Evolutionary conservation across 2,113 vertebrate genomes (phyloP).

Genomic region (Neolamprologus sp.): DNA sequence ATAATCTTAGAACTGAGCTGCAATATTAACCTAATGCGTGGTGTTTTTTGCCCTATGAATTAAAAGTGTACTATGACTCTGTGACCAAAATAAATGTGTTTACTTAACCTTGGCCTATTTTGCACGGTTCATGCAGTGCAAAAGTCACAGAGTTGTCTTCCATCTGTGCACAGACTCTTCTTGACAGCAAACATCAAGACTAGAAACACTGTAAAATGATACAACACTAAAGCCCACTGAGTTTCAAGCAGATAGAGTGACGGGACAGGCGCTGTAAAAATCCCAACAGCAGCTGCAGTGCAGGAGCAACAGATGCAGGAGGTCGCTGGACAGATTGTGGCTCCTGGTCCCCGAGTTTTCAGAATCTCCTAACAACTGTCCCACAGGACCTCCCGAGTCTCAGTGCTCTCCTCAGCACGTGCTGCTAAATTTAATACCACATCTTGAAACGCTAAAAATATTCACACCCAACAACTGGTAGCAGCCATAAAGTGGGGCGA

Average conservation of each 20-base stretch:
- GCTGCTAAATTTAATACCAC: constrained; percentile 63
- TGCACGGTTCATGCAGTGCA: neutral
- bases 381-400: neutral
- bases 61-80: neutral
- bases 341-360: constrained; percentile 14
- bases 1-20: neutral
- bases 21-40: neutral
- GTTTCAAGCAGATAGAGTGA: neutral
- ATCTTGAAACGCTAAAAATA: constrained; percentile 67
- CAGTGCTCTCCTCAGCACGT: constrained; percentile 41
- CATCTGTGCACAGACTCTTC: neutral
- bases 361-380: constrained; percentile 1
- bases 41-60: neutral
- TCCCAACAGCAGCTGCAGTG: constrained; percentile 50
- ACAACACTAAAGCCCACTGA: neutral
- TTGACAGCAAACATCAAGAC: neutral
- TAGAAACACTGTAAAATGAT: constrained; percentile 1
- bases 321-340: constrained; percentile 15
- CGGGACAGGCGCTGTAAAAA: constrained; percentile 2
- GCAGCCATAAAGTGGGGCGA: constrained; percentile 10
- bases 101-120: constrained; percentile 12
- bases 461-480: constrained; percentile 56
- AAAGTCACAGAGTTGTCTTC: neutral
- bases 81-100: constrained; percentile 20
- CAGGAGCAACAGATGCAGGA: constrained; percentile 54